Conservation (phyloP, 2,888 invertebrate species). For the Mesorhabditis belari region DNA sequence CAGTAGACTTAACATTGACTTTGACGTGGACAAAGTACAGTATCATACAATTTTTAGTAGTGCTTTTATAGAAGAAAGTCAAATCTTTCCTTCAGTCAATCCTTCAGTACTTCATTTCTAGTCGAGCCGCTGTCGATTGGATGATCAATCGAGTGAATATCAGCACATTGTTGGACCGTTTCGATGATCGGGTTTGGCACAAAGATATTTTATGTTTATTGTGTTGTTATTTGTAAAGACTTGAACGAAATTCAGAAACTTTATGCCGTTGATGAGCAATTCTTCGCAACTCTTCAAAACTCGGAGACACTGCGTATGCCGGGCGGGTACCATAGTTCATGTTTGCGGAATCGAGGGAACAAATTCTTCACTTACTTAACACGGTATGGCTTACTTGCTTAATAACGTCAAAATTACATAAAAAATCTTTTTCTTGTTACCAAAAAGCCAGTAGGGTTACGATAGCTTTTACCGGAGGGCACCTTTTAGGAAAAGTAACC, state of each 20-base stretch:
- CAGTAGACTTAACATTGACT: too few species aligned
- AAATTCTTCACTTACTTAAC: neutral
- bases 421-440: neutral
- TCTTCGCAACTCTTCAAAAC: neutral
- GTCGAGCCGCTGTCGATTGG: neutral
- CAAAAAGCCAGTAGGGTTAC: neutral
- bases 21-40: too few species aligned
- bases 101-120: neutral
- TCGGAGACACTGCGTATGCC: neutral
- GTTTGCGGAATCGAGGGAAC: neutral
- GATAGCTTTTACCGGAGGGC: neutral
- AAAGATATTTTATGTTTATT: neutral
- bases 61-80: too few species aligned
- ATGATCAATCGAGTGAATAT: neutral
- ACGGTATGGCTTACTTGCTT: too few species aligned
- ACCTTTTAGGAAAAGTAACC: neutral
- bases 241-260: too few species aligned
- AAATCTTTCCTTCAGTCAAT: neutral
- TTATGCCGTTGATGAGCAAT: neutral
- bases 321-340: neutral
- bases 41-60: too few species aligned
- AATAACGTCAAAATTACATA: too few species aligned
- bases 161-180: neutral
- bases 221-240: too few species aligned
- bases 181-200: neutral